Percentiles rank a stretch among this genome's conserved stretches.
phyloP scores from a whole-genome alignment of 2,888 invertebrate species.

The Rhodophaea formosa region DNA sequence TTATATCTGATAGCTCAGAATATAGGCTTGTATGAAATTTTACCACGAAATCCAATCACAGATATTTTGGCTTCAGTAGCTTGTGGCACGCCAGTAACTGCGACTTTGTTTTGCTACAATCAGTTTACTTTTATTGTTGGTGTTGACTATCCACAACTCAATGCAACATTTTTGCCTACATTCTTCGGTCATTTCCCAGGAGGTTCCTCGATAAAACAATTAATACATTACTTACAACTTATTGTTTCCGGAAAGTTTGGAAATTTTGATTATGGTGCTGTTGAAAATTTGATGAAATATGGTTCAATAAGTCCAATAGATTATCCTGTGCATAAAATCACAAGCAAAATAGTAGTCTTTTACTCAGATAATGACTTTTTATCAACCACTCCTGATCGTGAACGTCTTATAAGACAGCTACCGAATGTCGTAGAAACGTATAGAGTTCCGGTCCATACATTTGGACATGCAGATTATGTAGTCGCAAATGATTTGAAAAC shows the following conservation, averaged over 20 bases:
- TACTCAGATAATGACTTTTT: constrained; percentile 38
- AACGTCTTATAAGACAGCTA: constrained; percentile 27
- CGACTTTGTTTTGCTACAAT: not conserved
- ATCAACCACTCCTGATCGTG: constrained; percentile 29
- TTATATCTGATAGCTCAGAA: not conserved
- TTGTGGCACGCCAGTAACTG: constrained; percentile 4
- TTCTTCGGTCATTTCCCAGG: constrained; percentile 40
- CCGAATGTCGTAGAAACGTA: constrained; percentile 32
- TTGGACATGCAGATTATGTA: not conserved
- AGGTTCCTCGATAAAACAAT: constrained; percentile 66
- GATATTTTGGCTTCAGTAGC: not conserved
- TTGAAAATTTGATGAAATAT: constrained; percentile 32
- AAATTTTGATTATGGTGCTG: constrained; percentile 35
- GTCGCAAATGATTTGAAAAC: not conserved
- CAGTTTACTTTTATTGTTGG: constrained; percentile 24
- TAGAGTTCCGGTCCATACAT: constrained; percentile 22
- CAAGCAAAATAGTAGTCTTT: constrained; percentile 32
- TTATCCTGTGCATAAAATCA: constrained; percentile 34
- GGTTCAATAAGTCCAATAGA: constrained; percentile 29
- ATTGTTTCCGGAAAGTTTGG: constrained; percentile 33
- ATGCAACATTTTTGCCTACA: constrained; percentile 27
- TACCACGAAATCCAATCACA: not conserved
- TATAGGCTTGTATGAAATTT: not conserved
- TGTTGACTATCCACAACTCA: constrained; percentile 34
- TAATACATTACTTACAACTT: constrained; percentile 44